phyloP scores from a whole-genome alignment of 2,113 vertebrate genomes.

The Martes martes region DNA sequence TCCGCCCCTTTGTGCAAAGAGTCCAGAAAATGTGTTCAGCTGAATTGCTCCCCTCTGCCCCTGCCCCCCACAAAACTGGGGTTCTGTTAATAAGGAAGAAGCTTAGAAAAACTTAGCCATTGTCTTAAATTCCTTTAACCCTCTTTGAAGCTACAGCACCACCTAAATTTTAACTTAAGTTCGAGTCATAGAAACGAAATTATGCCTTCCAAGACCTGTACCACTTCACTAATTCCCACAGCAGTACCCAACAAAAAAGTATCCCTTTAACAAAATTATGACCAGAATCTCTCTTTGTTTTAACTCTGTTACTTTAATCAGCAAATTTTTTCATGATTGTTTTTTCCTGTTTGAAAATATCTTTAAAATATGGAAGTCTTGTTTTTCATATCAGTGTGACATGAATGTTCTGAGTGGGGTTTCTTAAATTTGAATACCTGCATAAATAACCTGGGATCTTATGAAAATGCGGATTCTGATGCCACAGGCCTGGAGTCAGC shows the following conservation, averaged over 20 bases:
- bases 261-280: neutral
- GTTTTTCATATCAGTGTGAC: neutral
- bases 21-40: neutral
- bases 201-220: neutral
- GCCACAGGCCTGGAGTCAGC: neutral
- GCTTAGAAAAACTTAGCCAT: neutral
- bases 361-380: neutral
- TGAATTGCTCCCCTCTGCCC: rapidly evolving
- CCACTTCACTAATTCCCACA: neutral
- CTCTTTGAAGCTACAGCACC: neutral
- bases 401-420: too few relatives aligned
- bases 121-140: neutral
- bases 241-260: neutral
- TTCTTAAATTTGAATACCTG: neutral
- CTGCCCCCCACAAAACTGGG: neutral
- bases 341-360: neutral
- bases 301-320: neutral
- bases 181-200: neutral
- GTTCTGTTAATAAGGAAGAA: neutral
- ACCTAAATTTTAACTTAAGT: neutral
- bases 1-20: neutral
- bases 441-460: neutral
- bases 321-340: neutral
- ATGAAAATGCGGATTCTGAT: neutral
- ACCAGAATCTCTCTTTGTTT: neutral